phyloP scores from a whole-genome alignment of 2,888 invertebrate species.

The Malthinus flaveolus region DNA sequence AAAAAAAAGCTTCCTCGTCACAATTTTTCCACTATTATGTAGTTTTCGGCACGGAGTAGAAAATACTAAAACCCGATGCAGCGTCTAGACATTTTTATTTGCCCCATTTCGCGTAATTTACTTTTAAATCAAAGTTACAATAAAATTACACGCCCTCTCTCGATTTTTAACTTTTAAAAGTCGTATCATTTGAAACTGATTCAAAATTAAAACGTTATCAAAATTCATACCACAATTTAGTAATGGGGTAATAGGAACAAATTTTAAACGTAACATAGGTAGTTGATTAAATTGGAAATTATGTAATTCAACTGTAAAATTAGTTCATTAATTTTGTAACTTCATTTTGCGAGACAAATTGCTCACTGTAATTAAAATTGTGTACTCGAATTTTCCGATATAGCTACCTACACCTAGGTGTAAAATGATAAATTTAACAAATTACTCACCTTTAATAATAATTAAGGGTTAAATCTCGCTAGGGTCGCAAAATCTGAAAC shows the following conservation, averaged over 20 bases:
- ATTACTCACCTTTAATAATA: slow-evolving; percentile 9
- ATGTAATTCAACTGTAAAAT: slow-evolving; percentile 32
- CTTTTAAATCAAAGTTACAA: no score
- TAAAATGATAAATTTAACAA: not conserved
- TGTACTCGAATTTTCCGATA: slow-evolving; percentile 11
- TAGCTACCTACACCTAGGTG: not conserved
- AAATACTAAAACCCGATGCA: no score
- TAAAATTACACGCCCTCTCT: no score
- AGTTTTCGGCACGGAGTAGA: no score
- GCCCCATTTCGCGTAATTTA: no score
- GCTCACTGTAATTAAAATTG: slow-evolving; percentile 14
- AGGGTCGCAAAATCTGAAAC: slow-evolving; percentile 6
- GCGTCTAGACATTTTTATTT: no score
- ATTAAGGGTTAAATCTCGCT: not conserved
- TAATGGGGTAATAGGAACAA: not conserved
- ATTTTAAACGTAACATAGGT: not conserved
- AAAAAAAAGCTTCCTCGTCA: no score
- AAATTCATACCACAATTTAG: slow-evolving; percentile 1
- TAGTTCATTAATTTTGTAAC: slow-evolving; percentile 30
- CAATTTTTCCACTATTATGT: no score
- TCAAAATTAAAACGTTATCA: slow-evolving; percentile 4
- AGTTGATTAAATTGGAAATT: slow-evolving; percentile 20
- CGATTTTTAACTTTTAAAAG: no score
- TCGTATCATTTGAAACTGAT: not conserved
- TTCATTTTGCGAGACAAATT: slow-evolving; percentile 21